Conservation (phyloP, 2,797 vertebrate genomes). For the Galago senegalensis region DNA sequence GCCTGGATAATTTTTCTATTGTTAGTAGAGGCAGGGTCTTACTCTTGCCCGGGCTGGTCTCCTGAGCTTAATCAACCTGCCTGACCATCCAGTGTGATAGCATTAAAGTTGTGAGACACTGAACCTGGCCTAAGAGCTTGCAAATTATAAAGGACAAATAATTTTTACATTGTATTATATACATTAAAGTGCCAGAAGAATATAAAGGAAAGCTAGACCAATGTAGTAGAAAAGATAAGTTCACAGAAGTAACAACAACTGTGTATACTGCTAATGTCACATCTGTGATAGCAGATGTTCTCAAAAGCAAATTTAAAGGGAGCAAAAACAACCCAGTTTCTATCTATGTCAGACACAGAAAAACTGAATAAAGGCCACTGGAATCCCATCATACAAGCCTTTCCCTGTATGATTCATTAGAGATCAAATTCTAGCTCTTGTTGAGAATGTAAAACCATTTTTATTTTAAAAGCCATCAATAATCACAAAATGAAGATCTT, state of each 20-base stretch:
- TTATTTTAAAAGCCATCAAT: constrained; percentile 3
- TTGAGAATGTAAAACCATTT: constrained; percentile 3
- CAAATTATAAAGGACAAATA: not conserved
- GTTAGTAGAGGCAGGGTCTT: too few species aligned
- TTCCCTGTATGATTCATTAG: not conserved
- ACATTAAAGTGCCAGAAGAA: not conserved
- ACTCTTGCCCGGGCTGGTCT: too few species aligned
- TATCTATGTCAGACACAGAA: not conserved
- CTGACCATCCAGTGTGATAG: too few species aligned
- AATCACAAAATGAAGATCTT: constrained; percentile 1
- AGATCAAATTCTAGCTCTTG: constrained; percentile 2
- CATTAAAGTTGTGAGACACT: too few species aligned
- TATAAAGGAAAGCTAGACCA: not conserved
- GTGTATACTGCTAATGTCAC: not conserved
- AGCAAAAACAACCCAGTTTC: not conserved
- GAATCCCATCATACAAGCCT: not conserved
- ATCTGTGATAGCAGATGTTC: not conserved
- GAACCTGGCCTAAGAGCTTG: not conserved
- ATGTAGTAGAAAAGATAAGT: not conserved
- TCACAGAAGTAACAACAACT: not conserved
- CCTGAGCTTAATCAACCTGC: too few species aligned
- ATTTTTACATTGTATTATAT: not conserved
- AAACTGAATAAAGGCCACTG: not conserved
- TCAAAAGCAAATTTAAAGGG: constrained; percentile 26
- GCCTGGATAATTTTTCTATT: too few species aligned